Evolutionary conservation across 2,797 vertebrate genomes (phyloP).

Genomic region (Argyrosomus regius): DNA sequence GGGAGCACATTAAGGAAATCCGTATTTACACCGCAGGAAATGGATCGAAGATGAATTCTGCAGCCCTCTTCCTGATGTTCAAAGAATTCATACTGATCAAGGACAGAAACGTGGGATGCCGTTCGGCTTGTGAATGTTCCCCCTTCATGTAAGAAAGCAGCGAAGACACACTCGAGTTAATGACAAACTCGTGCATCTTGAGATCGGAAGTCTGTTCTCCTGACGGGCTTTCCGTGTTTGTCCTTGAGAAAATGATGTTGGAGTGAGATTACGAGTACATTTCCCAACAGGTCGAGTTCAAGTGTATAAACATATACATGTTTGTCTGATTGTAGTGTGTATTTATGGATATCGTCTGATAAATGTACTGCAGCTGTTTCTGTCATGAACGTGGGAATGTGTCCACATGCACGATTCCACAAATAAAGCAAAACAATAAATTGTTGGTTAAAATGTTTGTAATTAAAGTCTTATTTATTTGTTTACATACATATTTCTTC

Average conservation of each 20-base stretch:
- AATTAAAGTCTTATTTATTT: neutral
- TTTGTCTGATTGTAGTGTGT: neutral
- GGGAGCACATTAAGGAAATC: constrained; percentile 80
- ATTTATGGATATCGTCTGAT: neutral
- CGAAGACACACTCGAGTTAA: constrained; percentile 23
- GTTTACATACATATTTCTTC: neutral
- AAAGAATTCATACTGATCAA: constrained; percentile 69
- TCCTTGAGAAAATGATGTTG: constrained; percentile 17
- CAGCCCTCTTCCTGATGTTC: constrained; percentile 71
- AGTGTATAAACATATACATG: neutral
- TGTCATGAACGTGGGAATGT: constrained; percentile 12
- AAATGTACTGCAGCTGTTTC: neutral
- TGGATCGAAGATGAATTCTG: constrained; percentile 59
- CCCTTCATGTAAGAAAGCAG: constrained; percentile 25
- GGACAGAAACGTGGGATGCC: constrained; percentile 47
- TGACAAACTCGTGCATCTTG: constrained; percentile 9
- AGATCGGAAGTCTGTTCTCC: constrained; percentile 25
- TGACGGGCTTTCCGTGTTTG: constrained; percentile 6
- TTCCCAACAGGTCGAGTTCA: constrained; percentile 8
- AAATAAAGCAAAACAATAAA: neutral
- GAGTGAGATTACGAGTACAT: constrained; percentile 5
- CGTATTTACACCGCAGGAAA: constrained; percentile 75
- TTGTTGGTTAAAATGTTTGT: neutral
- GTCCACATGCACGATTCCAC: neutral
- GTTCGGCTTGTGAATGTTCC: constrained; percentile 44